Conservation (phyloP, 1,140 invertebrate species). For the Thalassaphorura encarpata region DNA sequence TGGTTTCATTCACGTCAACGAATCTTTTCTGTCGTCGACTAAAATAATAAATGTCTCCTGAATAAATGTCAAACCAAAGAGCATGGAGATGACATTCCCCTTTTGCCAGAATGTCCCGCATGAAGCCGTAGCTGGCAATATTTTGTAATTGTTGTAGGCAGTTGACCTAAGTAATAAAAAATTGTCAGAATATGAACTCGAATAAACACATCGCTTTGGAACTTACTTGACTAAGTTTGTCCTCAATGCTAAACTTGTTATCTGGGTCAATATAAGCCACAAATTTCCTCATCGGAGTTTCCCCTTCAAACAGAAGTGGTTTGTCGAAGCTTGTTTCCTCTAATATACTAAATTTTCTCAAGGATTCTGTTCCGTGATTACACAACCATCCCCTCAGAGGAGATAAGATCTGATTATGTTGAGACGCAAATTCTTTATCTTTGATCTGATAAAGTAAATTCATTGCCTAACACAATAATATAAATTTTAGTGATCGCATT, state of each 20-base stretch:
- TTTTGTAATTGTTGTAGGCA: conserved; percentile 89
- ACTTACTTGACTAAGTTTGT: conserved; percentile 82
- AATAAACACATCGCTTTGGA: background rate
- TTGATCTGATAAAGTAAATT: conserved; percentile 76
- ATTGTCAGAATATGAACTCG: too few relatives aligned
- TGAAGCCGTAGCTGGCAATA: conserved; percentile 85
- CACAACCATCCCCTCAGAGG: conserved; percentile 85
- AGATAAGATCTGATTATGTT: conserved; percentile 69
- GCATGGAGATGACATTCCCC: conserved; percentile 70
- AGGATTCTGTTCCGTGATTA: conserved; percentile 67
- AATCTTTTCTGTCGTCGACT: conserved; percentile 72
- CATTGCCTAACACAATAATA: conserved; percentile 58
- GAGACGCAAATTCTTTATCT: conserved; percentile 59
- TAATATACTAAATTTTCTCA: conserved; percentile 71
- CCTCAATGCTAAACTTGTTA: conserved; percentile 73
- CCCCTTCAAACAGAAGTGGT: conserved; percentile 72
- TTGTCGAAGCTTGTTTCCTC: conserved; percentile 54
- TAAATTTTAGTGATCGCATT: background rate
- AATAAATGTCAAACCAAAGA: conserved; percentile 95
- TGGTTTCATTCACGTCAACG: conserved; percentile 71
- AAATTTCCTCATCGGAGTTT: conserved; percentile 74
- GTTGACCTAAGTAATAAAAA: conserved; percentile 64
- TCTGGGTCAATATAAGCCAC: conserved; percentile 90
- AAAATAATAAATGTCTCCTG: conserved; percentile 89
- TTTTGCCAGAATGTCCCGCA: conserved; percentile 67